Percentiles rank a stretch among this genome's conserved stretches.
Evolutionary conservation across 2,888 invertebrate species (phyloP).

Genomic region (Palloptera scutellata): DNA sequence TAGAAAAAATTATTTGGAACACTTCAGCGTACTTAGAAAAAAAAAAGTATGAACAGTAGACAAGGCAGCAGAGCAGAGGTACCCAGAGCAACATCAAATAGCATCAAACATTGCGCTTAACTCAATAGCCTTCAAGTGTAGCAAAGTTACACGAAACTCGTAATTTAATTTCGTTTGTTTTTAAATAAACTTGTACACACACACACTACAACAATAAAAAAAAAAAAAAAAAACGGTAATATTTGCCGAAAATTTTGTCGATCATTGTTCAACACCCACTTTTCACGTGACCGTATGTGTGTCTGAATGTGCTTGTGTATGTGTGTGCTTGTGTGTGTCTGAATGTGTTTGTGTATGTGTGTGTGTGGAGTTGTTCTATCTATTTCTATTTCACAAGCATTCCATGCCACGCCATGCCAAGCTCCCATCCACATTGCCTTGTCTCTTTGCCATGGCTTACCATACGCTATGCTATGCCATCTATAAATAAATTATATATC

Average conservation of each 20-base stretch:
- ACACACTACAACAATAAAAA: conserved; percentile 11
- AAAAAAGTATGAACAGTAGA: too few relatives aligned
- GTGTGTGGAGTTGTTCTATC: neutral
- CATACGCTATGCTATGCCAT: neutral
- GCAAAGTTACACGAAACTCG: conserved; percentile 31
- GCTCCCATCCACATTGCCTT: neutral
- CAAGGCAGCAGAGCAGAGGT: too few relatives aligned
- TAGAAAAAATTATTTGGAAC: too few relatives aligned
- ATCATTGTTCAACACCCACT: neutral
- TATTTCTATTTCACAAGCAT: neutral
- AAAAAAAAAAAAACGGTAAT: neutral
- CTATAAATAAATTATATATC: conserved; percentile 13
- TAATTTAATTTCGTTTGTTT: conserved; percentile 31
- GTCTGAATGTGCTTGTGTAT: neutral
- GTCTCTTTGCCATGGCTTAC: neutral
- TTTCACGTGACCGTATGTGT: neutral
- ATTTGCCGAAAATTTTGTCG: neutral
- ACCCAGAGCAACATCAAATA: too few relatives aligned
- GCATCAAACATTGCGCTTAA: too few relatives aligned
- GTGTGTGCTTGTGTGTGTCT: neutral
- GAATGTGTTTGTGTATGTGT: neutral
- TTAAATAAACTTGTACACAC: conserved; percentile 23
- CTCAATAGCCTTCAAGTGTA: conserved; percentile 22
- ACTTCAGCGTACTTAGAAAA: too few relatives aligned
- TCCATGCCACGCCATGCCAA: neutral